Conservation (phyloP, 2,113 vertebrate species). For the Agapornis roseicollis region DNA sequence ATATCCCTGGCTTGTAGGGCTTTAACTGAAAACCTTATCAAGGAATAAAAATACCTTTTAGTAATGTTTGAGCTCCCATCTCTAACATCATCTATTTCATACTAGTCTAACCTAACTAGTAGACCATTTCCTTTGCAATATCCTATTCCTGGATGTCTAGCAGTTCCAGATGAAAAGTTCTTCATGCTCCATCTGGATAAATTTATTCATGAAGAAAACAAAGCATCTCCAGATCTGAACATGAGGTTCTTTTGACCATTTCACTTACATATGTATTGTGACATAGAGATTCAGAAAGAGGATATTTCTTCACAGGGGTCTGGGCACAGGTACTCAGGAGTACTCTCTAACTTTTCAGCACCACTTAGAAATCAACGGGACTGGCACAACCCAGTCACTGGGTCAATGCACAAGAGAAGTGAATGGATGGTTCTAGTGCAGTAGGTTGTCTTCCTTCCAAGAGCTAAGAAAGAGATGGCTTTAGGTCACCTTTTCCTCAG, state of each 20-base stretch:
- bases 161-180: neutral
- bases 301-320: neutral
- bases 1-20: neutral
- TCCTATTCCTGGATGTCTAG: neutral
- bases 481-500: conserved; percentile 16
- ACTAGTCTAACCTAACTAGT: neutral
- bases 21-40: neutral
- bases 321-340: neutral
- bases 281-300: neutral
- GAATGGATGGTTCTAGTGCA: neutral
- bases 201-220: neutral
- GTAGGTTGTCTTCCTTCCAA: neutral
- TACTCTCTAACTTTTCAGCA: neutral
- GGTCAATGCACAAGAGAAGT: neutral
- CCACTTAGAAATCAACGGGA: neutral
- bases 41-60: neutral
- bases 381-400: neutral
- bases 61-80: neutral
- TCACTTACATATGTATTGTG: neutral
- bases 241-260: neutral
- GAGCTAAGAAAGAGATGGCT: neutral
- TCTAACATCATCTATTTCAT: neutral
- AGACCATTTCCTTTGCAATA: neutral
- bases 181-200: neutral
- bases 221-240: neutral